phyloP scores from a whole-genome alignment of 2,797 vertebrate species.

The Semaprochilodus insignis region DNA sequence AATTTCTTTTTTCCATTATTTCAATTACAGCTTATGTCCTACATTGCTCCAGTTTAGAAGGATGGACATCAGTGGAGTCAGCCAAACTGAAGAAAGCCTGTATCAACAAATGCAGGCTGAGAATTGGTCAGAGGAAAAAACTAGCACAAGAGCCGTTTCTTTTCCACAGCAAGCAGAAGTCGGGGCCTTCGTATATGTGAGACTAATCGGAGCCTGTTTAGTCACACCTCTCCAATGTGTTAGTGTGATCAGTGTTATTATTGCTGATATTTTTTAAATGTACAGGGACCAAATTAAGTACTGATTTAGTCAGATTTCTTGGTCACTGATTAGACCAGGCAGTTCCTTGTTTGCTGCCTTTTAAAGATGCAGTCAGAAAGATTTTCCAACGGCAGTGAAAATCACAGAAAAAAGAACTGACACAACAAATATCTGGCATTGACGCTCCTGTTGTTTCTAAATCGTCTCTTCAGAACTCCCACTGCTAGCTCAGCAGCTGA shows the following conservation, averaged over 20 bases:
- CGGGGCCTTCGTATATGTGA: conserved; percentile 56
- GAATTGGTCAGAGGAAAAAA: conserved; percentile 64
- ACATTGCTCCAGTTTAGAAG: conserved; percentile 63
- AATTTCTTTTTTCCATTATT: neutral
- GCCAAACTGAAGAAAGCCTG: conserved; percentile 67
- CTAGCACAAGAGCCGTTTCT: conserved; percentile 55
- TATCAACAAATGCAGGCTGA: conserved; percentile 64
- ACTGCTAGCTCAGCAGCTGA: neutral
- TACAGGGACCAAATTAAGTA: neutral
- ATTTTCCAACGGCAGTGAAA: neutral
- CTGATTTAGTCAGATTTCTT: neutral
- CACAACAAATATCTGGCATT: neutral
- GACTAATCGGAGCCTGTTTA: neutral
- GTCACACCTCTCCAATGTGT: neutral
- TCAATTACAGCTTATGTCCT: conserved; percentile 60
- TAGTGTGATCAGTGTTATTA: conserved; percentile 15
- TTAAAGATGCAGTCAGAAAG: conserved; percentile 1
- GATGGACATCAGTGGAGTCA: conserved; percentile 64
- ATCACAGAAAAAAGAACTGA: neutral
- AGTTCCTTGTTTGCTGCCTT: neutral
- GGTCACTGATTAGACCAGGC: neutral
- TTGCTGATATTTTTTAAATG: conserved; percentile 4
- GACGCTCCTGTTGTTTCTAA: neutral
- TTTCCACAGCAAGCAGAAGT: conserved; percentile 52
- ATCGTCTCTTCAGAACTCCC: conserved; percentile 5